Percentiles rank a stretch among this genome's conserved stretches.
phyloP scores from a whole-genome alignment of 2,113 vertebrate genomes.

The Hippocampus barbouri region DNA sequence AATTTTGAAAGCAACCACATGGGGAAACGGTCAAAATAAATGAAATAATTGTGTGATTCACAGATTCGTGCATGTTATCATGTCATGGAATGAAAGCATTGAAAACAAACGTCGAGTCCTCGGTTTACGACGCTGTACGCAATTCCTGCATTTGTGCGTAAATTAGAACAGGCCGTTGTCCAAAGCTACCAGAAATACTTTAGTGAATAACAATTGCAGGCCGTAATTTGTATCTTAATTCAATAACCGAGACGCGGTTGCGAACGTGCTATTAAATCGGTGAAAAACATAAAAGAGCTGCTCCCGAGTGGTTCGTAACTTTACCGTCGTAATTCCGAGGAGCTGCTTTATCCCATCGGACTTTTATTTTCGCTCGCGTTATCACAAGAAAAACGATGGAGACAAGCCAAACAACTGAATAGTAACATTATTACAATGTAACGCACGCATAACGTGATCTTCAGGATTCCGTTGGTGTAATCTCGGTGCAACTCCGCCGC shows the following conservation, averaged over 20 bases:
- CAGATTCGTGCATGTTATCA: no score
- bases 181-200: not conserved
- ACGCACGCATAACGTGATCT: slow-evolving; percentile 92
- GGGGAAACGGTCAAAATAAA: no score
- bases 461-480: slow-evolving; percentile 88
- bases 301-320: not conserved
- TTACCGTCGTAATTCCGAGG: not conserved
- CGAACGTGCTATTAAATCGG: not conserved
- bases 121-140: no score
- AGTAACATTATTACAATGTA: not conserved
- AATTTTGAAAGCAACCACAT: no score
- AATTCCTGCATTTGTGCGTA: no score
- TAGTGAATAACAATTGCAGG: not conserved
- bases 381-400: not conserved
- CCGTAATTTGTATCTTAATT: not conserved
- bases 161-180: no score
- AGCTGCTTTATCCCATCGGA: not conserved
- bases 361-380: not conserved
- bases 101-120: no score
- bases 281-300: not conserved
- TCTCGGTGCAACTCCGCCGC: slow-evolving; percentile 86
- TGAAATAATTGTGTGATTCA: no score
- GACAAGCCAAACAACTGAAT: not conserved
- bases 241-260: no score
- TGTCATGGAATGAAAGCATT: no score